These are phyloP conservation scores for Pyrocoelia pectoralis DNA, from an alignment of 2,888 invertebrate genomes.

Conservation along the genomic window DNA sequence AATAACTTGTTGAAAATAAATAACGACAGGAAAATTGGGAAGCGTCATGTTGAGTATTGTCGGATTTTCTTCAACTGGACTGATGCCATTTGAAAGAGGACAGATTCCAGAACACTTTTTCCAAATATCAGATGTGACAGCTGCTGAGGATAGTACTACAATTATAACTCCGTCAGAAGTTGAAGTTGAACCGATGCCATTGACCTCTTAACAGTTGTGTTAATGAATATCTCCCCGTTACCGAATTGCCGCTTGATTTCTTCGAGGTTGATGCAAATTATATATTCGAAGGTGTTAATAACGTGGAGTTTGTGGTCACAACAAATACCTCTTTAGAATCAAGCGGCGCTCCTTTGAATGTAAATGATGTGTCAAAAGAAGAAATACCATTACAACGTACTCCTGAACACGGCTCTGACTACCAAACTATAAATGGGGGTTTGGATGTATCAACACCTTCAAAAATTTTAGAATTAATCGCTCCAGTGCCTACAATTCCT, in stretches of 20 bases:
- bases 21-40: neutral
- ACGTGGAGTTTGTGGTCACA: too few species aligned
- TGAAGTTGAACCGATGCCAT: conserved; percentile 6
- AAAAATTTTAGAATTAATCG: conserved; percentile 2
- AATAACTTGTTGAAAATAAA: conserved; percentile 3
- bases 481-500: conserved; percentile 5
- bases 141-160: conserved; percentile 5
- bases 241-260: neutral
- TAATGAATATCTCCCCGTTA: too few species aligned
- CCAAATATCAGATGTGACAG: conserved; percentile 5
- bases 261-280: too few species aligned
- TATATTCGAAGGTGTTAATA: too few species aligned
- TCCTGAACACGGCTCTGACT: too few species aligned
- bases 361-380: too few species aligned
- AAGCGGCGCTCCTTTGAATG: too few species aligned
- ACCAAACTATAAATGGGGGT: too few species aligned
- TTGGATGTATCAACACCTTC: neutral
- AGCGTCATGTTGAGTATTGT: neutral
- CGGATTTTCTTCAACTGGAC: conserved; percentile 5
- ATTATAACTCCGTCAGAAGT: conserved; percentile 8
- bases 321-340: too few species aligned
- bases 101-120: conserved; percentile 3
- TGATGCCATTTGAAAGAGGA: conserved; percentile 5
- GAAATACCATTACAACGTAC: too few species aligned
- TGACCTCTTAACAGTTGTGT: conserved; percentile 2